Evolutionary conservation across 2,888 invertebrate species (phyloP), one percentile per base, ranked within the genome.

Genomic region (Phrixothrix hirtus): DNA sequence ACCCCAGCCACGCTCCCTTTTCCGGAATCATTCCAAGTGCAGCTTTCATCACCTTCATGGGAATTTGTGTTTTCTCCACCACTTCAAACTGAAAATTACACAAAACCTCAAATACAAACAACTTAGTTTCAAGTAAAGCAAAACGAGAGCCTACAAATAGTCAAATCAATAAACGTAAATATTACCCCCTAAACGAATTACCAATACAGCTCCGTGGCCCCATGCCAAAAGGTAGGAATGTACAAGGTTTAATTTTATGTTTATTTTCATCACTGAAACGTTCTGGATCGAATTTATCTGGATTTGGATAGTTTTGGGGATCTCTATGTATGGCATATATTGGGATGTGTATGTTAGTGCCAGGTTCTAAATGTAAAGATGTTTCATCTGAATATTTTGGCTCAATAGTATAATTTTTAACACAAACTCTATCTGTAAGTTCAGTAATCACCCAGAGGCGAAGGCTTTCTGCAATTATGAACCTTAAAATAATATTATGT

Each of bases 201-300:
- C 73, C 75, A 39, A 75, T 68, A 44, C 75, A 75, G 38, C 65
- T 67, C 46, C 73, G 58, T 2, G 73, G 74, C 2, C 75, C 75
- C 5, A 60, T 39, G 16, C 82, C 82, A 64, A 82, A 82, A 0
- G 81, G 78, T 31, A 81, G 53, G 59, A 77, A 82, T 45, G 78
- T 66, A 61, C 78, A 78, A 0, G 79, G 74, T 1, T 77, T 75
- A 39, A 80, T 74, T 5, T 77, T 71, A 12, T 74, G 73, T 62
- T 78, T 81, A 55, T 78, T 79, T n/a, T 80, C 79, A 0, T 75
- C 74, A 57, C 77, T 74, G 60, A 83, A 83, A 45, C 83, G 72
- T 53, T 81, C 81, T 0, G 79, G 79, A 25, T 72, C 73, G 59
- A 81, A 80, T 34, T 73, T 69, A 1, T 77, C 66, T 0, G 83